phyloP scores from a whole-genome alignment of 1,140 invertebrate genomes.

The Philopotamus ludificatus region DNA sequence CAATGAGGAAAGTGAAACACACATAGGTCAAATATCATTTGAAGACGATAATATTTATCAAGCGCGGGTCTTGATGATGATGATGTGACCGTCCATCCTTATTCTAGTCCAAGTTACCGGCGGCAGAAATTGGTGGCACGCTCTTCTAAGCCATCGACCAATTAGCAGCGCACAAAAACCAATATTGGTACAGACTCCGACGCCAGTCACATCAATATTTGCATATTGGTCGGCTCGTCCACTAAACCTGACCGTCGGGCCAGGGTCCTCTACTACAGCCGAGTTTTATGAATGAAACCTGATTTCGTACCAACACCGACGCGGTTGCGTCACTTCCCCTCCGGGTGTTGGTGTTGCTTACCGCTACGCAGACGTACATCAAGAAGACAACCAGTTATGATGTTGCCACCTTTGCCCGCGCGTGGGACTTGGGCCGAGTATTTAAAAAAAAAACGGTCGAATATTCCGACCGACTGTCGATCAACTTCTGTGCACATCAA shows the following conservation, averaged over 20 bases:
- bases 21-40: too few species aligned
- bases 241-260: neutral
- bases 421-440: slow-evolving; percentile 2
- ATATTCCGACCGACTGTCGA: neutral
- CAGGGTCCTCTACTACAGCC: neutral
- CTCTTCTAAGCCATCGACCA: too few species aligned
- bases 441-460: neutral
- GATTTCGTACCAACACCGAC: neutral
- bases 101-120: too few species aligned
- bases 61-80: too few species aligned
- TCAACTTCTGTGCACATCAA: neutral
- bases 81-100: too few species aligned
- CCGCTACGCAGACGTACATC: neutral
- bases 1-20: too few species aligned
- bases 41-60: too few species aligned
- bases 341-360: neutral
- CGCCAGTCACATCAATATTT: too few species aligned
- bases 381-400: slow-evolving; percentile 1
- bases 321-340: neutral
- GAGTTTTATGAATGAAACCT: slow-evolving; percentile 11
- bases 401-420: slow-evolving; percentile 4
- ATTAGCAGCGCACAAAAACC: too few species aligned
- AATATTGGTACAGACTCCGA: too few species aligned
- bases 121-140: too few species aligned
- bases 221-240: too few species aligned